Evolutionary conservation across 2,113 vertebrate genomes (phyloP), one percentile per base, ranked within the genome.

Genomic region (Circaetus cinerascens): DNA sequence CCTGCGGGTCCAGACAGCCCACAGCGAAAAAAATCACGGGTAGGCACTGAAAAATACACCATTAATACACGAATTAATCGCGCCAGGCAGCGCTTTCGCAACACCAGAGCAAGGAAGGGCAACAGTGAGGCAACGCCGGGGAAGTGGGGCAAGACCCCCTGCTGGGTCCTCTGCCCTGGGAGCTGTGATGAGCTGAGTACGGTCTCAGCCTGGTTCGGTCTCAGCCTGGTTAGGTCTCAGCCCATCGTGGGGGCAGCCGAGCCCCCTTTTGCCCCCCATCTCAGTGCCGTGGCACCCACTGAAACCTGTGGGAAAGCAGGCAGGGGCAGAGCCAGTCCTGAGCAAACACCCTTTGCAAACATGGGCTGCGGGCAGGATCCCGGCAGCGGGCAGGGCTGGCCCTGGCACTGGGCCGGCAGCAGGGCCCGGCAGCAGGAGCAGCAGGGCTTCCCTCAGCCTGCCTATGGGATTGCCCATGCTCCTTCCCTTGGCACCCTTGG

Each of bases 271-370:
- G 45, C 63, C 67, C 4, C 17, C 57, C 3, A 2, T 4, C 63
- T 34, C 0, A 6, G 55, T 7, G 68, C 45, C 2, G 32, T 16
- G 73, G 86, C 71, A 32, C 8, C 75, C 2, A 23, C 1, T 1
- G 53, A 9, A 46, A 10, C 7, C 85, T 27, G 20, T 25, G 91
- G 79, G 86, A 85, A 74, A 9, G 60, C 46, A 22, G 62, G 71
- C 90, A 78, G 71, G 64, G 92, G 32, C 86, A 78, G 95, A 50
- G 51, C 51, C 22, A 1, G 72, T 73, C 67, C 63, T 64, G 78
- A 36, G 86, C 93, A 84, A 96, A 91, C 94, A 77, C 68, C 26
- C 64, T 86, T 22, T 4, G 89, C 94, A 96, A 96, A 97, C 91
- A 95, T 3, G 1, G 72, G 62, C 77, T 5, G n/a, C 1, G 30